Evolutionary conservation across 1,140 invertebrate species (phyloP), one percentile per base, ranked within the genome.

Genomic region (Drosophila oshimai): DNA sequence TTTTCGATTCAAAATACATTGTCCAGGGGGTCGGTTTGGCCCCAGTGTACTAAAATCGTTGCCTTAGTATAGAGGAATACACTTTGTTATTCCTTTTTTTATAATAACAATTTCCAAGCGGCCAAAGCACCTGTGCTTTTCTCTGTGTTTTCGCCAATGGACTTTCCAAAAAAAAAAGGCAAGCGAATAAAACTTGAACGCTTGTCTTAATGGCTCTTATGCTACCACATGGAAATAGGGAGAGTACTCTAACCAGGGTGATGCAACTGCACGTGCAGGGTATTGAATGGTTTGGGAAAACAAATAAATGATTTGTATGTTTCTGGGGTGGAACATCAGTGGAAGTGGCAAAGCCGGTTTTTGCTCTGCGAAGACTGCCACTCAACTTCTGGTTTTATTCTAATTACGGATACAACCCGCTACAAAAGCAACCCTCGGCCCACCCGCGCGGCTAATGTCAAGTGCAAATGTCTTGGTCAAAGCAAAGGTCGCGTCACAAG

Each of bases 351-450:
- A 42, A 46, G 41, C 44, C 26, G 34, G 10, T n/a, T n/a, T n/a
- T n/a, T 36, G 13, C 26, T 34, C 34, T 55, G 57, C 15, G 64
- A 55, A 72, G 69, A 76, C 62, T 54, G 69, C 71, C 67, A 76
- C 80, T 86, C 68, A 73, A 79, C 57, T 45, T 18, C 42, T 75
- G 61, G 33, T 61, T 86, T 86, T 73, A 80, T 86, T 86, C 75
- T 87, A 87, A 86, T 86, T 87, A 86, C 50, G 62, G 61, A 18
- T 60, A 34, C 76, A 60, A 62, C 22, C 57, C 71, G 57, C 47
- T 58, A 62, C 44, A 36, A 68, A 62, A 39, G 6, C 53, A 29
- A 55, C 61, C 33, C 74, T 57, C 33, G 26, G 55, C 33, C 47
- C 80, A 62, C 80, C 80, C 71, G 75, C 37, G 53, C 33, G 39